These are phyloP conservation scores for Saccopteryx bilineata DNA, from an alignment of 2,113 vertebrate species.

Conservation along the genomic window DNA sequence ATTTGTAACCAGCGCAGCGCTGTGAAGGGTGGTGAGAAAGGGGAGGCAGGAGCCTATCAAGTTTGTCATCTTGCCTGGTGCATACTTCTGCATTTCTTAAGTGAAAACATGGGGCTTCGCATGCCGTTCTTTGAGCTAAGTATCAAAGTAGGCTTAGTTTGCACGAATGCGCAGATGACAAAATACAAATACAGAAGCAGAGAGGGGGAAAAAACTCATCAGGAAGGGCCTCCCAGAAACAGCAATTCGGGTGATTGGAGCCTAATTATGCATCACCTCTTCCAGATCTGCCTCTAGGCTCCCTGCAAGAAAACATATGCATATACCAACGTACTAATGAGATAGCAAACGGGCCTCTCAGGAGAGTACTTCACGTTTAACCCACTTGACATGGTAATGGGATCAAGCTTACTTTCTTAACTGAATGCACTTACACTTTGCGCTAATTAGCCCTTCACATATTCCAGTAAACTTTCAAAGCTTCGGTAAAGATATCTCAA, in stretches of 20 bases:
- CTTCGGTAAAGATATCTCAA: conserved; percentile 59
- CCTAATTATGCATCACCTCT: conserved; percentile 76
- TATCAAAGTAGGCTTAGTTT: background rate
- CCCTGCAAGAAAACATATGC: conserved; percentile 48
- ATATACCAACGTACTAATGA: conserved; percentile 58
- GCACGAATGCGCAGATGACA: background rate
- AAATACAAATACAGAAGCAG: background rate
- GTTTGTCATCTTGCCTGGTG: background rate
- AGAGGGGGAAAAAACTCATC: background rate
- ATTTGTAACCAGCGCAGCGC: background rate
- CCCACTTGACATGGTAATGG: conserved; percentile 75
- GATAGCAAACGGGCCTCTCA: conserved; percentile 50
- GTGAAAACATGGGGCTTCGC: background rate
- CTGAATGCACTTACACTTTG: conserved; percentile 46
- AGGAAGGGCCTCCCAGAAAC: conserved; percentile 1
- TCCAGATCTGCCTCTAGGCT: conserved; percentile 47
- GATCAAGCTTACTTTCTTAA: conserved; percentile 74
- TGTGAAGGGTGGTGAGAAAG: background rate
- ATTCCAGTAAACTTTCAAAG: conserved; percentile 67
- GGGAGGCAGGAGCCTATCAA: background rate
- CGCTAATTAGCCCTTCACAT: conserved; percentile 72
- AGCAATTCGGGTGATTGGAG: conserved; percentile 49
- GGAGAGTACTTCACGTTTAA: conserved; percentile 64
- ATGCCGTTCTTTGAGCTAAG: background rate
- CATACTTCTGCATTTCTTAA: background rate